A percentile compares a stretch with the other conserved stretches of the same genome.
phyloP scores from a whole-genome alignment of 1,140 invertebrate genomes.

The Sweltsa coloradensis region DNA sequence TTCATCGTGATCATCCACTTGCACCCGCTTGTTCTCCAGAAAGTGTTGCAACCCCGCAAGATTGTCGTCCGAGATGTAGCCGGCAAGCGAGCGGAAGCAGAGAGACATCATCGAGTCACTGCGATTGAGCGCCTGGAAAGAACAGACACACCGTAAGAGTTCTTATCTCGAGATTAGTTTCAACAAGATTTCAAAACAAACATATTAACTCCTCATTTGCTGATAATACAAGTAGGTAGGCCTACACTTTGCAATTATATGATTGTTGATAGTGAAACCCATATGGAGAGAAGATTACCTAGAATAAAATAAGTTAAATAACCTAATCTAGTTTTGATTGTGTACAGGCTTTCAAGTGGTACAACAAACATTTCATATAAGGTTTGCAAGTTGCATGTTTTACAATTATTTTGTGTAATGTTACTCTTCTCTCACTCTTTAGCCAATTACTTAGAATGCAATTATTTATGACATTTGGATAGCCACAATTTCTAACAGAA shows the following conservation, averaged over 20 bases:
- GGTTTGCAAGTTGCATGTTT: no score
- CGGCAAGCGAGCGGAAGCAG: conserved; percentile 63
- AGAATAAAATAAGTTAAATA: no score
- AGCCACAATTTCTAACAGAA: no score
- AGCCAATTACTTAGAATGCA: no score
- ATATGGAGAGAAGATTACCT: no score
- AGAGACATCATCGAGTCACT: conserved; percentile 81
- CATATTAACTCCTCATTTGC: background rate
- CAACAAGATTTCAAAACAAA: background rate
- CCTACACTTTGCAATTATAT: background rate
- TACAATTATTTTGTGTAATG: no score
- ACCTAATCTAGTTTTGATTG: no score
- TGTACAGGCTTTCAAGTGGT: no score
- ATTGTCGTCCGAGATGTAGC: conserved; percentile 70
- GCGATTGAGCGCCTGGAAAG: conserved; percentile 41
- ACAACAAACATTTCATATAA: no score
- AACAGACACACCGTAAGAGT: conserved; percentile 11
- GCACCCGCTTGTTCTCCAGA: conserved; percentile 65
- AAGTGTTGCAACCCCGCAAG: conserved; percentile 63
- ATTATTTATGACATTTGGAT: no score
- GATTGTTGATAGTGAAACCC: no score
- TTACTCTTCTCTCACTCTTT: no score
- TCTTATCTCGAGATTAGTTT: background rate
- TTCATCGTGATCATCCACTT: conserved; percentile 85
- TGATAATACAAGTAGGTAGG: background rate